Evolutionary conservation across 2,888 invertebrate species (phyloP).

Genomic region (Stenchaetothrips biformis): DNA sequence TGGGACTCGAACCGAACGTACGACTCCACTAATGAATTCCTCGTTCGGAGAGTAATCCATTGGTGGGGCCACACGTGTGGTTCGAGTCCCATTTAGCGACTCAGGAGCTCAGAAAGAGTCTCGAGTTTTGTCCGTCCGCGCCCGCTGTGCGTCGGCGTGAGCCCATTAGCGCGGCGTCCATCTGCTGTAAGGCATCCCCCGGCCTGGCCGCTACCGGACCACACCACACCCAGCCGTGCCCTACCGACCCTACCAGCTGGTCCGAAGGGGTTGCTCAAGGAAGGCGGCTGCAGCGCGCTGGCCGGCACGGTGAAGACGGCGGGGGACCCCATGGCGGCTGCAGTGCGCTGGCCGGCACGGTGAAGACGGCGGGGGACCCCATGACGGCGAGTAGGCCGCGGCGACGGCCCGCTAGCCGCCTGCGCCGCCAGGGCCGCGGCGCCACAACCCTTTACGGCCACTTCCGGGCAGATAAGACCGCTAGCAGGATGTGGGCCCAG

Average conservation of each 20-base stretch:
- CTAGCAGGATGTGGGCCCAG: neutral
- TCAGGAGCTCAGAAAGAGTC: no score
- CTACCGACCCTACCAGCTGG: neutral
- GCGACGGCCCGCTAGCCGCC: neutral
- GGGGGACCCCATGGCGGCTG: constrained; percentile 7
- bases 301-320: neutral
- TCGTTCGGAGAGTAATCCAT: no score
- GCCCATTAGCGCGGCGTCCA: no score
- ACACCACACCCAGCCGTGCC: neutral
- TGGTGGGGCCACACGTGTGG: no score
- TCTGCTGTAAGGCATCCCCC: no score
- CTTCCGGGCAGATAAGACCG: neutral
- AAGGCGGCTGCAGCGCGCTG: neutral
- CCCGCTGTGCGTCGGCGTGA: no score
- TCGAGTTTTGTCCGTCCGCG: no score
- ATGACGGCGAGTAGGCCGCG: no score
- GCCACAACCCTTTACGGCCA: neutral
- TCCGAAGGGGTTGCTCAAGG: neutral
- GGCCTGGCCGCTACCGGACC: no score
- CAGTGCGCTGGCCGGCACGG: neutral
- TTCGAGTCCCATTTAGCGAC: no score
- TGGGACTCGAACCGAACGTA: no score
- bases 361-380: neutral
- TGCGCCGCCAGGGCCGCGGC: neutral
- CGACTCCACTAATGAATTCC: no score